phyloP scores from a whole-genome alignment of 2,113 vertebrate species.

The Phodopus roborovskii region DNA sequence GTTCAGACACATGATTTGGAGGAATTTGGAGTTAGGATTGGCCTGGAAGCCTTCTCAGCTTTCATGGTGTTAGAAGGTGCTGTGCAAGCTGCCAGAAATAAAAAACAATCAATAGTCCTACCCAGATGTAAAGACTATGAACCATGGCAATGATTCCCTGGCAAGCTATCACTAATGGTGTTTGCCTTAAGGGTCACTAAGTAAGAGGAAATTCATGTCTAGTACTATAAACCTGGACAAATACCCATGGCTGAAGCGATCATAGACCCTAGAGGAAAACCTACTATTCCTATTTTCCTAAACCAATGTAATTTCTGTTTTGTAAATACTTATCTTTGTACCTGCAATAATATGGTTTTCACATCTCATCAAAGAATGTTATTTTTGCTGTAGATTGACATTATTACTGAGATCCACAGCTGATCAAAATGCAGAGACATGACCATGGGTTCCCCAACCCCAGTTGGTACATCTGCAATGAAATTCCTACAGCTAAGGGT shows the following conservation, averaged over 20 bases:
- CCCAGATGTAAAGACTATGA: no score
- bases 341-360: not conserved
- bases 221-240: not conserved
- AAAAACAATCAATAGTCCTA: no score
- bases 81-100: no score
- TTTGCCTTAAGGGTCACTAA: not conserved
- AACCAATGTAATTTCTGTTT: not conserved
- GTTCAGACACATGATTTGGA: not conserved
- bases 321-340: not conserved
- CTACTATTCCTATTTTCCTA: not conserved
- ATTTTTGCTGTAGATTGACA: not conserved
- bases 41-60: not conserved
- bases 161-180: not conserved
- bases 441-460: not conserved
- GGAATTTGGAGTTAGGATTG: not conserved
- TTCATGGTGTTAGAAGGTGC: no score
- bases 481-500: no score
- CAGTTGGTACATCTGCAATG: no score
- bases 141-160: not conserved
- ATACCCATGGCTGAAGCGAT: not conserved
- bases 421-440: not conserved
- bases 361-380: not conserved
- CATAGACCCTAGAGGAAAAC: not conserved
- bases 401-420: not conserved
- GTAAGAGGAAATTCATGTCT: not conserved